phyloP scores from a whole-genome alignment of 2,888 invertebrate genomes.

The Cordilura impudica region DNA sequence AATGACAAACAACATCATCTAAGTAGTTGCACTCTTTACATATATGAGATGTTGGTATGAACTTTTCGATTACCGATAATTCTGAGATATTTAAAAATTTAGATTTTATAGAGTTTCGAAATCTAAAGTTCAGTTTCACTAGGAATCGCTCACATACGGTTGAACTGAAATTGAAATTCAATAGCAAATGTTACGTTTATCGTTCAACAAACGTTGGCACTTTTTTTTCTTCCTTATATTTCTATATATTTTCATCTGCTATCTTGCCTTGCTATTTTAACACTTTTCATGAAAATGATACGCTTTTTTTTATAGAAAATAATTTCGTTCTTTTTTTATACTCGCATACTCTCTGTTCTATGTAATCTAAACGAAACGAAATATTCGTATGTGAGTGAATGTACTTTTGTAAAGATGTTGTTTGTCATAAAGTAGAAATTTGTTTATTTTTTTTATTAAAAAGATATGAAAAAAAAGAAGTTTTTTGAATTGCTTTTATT shows the following conservation, averaged over 20 bases:
- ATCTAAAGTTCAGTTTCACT: no score
- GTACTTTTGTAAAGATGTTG: not conserved
- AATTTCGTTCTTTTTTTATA: not conserved
- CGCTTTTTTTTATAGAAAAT: not conserved
- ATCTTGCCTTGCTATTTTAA: not conserved
- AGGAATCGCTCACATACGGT: no score
- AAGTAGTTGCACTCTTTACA: no score
- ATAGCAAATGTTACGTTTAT: slow-evolving; percentile 57
- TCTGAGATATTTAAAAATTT: no score
- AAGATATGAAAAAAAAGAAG: not conserved
- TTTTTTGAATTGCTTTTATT: not conserved
- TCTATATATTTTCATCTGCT: not conserved
- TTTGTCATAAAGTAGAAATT: not conserved
- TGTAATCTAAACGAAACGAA: not conserved
- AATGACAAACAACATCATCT: no score
- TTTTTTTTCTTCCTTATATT: not conserved
- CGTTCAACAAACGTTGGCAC: not conserved
- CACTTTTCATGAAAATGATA: not conserved
- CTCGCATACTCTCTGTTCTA: not conserved
- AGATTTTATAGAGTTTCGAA: no score
- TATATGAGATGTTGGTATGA: no score
- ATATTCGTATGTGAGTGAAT: no score
- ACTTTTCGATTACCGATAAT: no score
- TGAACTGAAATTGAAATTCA: slow-evolving; percentile 53
- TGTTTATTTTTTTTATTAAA: not conserved